A percentile compares a stretch with the other conserved stretches of the same genome.
Evolutionary conservation across 2,797 vertebrate species (phyloP).

Genomic region (Etheostoma perlongum): DNA sequence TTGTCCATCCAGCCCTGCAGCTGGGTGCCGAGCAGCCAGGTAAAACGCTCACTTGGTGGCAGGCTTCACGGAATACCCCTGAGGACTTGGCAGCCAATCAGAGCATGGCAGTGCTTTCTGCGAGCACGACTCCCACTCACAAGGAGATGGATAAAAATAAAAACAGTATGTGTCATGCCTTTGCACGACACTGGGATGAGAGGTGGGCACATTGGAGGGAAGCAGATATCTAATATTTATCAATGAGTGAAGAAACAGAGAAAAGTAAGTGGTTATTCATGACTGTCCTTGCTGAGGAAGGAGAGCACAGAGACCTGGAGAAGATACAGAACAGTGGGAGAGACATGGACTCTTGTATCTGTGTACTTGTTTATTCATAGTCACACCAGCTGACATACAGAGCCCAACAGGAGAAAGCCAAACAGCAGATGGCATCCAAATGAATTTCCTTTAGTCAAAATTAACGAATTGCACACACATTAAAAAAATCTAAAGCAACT

Average conservation of each 20-base stretch:
- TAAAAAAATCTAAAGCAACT: slow-evolving; percentile 43
- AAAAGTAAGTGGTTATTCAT: slow-evolving; percentile 56
- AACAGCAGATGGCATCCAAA: slow-evolving; percentile 71
- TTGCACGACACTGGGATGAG: slow-evolving; percentile 61
- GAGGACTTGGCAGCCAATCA: slow-evolving; percentile 75
- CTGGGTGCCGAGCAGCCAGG: slow-evolving; percentile 52
- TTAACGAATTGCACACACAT: slow-evolving; percentile 55
- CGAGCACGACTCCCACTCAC: slow-evolving; percentile 57
- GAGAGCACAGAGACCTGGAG: slow-evolving; percentile 40
- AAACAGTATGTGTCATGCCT: slow-evolving; percentile 63
- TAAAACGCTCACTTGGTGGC: slow-evolving; percentile 61
- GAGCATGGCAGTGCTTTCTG: slow-evolving; percentile 61
- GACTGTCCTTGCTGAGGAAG: slow-evolving; percentile 25
- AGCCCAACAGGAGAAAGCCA: slow-evolving; percentile 59
- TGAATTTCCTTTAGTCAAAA: slow-evolving; percentile 55
- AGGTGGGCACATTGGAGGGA: slow-evolving; percentile 46
- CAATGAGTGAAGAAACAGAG: slow-evolving; percentile 53
- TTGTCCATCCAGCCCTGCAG: slow-evolving; percentile 43
- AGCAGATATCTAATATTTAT: slow-evolving; percentile 78
- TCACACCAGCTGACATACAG: slow-evolving; percentile 59
- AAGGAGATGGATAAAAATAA: slow-evolving; percentile 82
- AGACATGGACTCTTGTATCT: slow-evolving; percentile 52
- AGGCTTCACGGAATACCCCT: slow-evolving; percentile 56
- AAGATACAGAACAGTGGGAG: slow-evolving; percentile 52
- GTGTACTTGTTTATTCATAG: slow-evolving; percentile 62